Conservation (phyloP, 1,140 invertebrate genomes). For the Eumeta japonica region DNA sequence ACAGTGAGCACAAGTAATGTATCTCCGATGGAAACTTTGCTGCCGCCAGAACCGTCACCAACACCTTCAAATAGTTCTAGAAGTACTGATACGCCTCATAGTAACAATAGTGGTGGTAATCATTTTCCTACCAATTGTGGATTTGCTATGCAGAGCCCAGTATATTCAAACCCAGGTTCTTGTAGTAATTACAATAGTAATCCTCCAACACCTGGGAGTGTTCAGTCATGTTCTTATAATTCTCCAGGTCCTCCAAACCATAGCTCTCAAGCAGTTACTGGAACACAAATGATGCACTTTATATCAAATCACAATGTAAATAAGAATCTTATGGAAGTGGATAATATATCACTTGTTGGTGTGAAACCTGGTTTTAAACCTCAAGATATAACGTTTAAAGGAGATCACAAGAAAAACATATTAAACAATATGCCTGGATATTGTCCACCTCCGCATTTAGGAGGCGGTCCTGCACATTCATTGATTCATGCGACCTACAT, state of each 20-base stretch:
- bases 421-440: constrained; percentile 50
- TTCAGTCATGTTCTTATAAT: constrained; percentile 37
- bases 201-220: constrained; percentile 39
- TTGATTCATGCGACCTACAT: constrained; percentile 43
- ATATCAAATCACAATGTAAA: constrained; percentile 52
- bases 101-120: constrained; percentile 35
- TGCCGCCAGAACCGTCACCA: constrained; percentile 52
- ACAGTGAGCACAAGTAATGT: constrained; percentile 75
- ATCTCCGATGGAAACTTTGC: constrained; percentile 61
- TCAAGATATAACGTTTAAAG: constrained; percentile 26
- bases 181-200: constrained; percentile 44
- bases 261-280: constrained; percentile 26
- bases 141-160: constrained; percentile 45
- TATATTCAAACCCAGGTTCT: constrained; percentile 41
- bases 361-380: constrained; percentile 31
- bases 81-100: constrained; percentile 49
- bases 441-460: constrained; percentile 46
- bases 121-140: constrained; percentile 40
- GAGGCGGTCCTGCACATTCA: constrained; percentile 35
- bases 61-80: constrained; percentile 50
- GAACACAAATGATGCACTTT: constrained; percentile 50
- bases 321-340: constrained; percentile 52
- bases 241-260: constrained; percentile 43
- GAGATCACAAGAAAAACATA: constrained; percentile 27
- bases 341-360: constrained; percentile 52